Conservation (phyloP, 2,888 invertebrate species). For the Spodoptera littoralis region DNA sequence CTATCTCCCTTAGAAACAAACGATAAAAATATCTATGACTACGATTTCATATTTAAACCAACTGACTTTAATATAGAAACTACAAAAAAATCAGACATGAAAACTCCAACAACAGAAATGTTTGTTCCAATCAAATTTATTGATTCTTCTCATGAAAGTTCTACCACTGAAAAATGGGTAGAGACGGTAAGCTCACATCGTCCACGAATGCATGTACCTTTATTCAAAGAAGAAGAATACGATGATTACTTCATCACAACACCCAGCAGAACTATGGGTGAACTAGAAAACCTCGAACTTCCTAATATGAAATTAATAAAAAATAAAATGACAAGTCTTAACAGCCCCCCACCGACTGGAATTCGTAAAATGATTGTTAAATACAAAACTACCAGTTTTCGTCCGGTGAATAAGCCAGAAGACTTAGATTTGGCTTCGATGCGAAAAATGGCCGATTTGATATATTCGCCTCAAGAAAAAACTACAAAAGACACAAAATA, state of each 20-base stretch:
- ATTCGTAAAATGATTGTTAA: conserved; percentile 10
- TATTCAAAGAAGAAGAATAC: conserved; percentile 49
- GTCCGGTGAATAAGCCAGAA: conserved; percentile 5
- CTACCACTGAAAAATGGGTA: conserved; percentile 29
- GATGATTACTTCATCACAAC: conserved; percentile 49
- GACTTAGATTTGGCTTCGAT: conserved; percentile 37
- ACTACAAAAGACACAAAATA: conserved; percentile 20
- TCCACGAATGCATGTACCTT: conserved; percentile 20
- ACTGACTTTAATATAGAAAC: conserved; percentile 4
- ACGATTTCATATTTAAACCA: conserved; percentile 8
- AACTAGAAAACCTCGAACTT: conserved; percentile 44
- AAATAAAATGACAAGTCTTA: conserved; percentile 38
- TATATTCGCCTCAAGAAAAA: conserved; percentile 29
- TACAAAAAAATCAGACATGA: conserved; percentile 1
- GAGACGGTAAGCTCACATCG: conserved; percentile 14
- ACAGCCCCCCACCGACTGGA: conserved; percentile 1
- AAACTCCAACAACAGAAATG: conserved; percentile 25
- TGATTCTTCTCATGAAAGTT: conserved; percentile 9
- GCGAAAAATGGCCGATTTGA: conserved; percentile 43
- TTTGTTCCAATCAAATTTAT: conserved; percentile 35
- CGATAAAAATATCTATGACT: conserved; percentile 3
- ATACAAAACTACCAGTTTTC: conserved; percentile 13
- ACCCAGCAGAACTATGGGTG: conserved; percentile 2
- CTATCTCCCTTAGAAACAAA: background rate
- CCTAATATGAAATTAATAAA: conserved; percentile 52